phyloP scores from a whole-genome alignment of 2,888 invertebrate species.

The Ochropacha duplaris region DNA sequence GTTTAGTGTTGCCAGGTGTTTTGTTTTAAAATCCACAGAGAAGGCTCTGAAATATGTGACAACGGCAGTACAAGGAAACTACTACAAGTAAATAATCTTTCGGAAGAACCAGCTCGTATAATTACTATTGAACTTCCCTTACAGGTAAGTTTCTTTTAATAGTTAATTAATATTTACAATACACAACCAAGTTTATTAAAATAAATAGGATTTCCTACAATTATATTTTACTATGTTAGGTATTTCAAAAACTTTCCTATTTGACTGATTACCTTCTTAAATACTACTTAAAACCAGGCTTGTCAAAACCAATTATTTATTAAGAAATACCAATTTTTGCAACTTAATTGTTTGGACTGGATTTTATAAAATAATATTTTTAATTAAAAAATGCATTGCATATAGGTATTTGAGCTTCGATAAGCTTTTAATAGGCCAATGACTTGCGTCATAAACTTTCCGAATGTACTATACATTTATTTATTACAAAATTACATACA shows the following conservation, averaged over 20 bases:
- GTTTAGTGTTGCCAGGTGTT: no score
- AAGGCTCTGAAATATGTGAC: no score
- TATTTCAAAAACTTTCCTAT: background rate
- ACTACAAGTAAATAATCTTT: no score
- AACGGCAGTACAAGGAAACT: no score
- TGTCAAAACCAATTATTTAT: background rate
- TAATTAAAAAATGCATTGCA: background rate
- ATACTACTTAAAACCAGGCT: background rate
- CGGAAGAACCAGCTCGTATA: no score
- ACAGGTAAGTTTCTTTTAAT: no score
- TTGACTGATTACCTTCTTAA: background rate
- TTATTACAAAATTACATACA: background rate
- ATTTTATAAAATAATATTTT: background rate
- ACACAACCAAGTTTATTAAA: conserved; percentile 69
- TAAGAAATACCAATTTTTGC: background rate
- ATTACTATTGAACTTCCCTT: no score
- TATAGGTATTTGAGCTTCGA: conserved; percentile 1
- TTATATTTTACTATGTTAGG: conserved; percentile 5
- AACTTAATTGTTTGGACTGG: background rate
- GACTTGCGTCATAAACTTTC: background rate
- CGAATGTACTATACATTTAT: background rate
- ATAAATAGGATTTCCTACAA: conserved; percentile 53
- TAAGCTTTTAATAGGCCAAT: background rate
- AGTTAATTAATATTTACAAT: conserved; percentile 69
- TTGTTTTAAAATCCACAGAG: no score